A percentile compares a stretch with the other conserved stretches of the same genome.
Evolutionary conservation across 1,140 invertebrate species (phyloP).

Genomic region (Arctopsyche grandis): DNA sequence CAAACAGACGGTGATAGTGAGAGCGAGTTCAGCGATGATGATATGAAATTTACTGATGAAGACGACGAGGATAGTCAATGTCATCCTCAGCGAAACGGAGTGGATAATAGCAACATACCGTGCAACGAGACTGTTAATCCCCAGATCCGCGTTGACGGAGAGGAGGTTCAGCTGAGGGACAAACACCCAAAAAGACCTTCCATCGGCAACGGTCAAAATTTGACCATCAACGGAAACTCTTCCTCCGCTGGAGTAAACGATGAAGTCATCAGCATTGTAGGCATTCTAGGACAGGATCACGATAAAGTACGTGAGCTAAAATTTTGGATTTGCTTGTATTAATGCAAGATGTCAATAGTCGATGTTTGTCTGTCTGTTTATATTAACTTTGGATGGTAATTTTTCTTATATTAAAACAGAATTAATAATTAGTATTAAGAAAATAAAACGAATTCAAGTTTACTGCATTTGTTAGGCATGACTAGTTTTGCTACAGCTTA

Average conservation of each 20-base stretch:
- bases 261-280: slow-evolving; percentile 61
- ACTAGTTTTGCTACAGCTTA: too few relatives aligned
- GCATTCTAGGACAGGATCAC: slow-evolving; percentile 64
- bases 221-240: slow-evolving; percentile 55
- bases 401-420: too few relatives aligned
- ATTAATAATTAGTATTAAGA: too few relatives aligned
- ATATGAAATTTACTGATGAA: slow-evolving; percentile 62
- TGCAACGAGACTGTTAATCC: slow-evolving; percentile 61
- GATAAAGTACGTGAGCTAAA: slow-evolving; percentile 60
- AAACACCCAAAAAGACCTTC: background rate
- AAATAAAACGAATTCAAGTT: too few relatives aligned
- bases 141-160: background rate
- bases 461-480: too few relatives aligned
- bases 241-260: slow-evolving; percentile 54
- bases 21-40: slow-evolving; percentile 63
- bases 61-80: slow-evolving; percentile 57
- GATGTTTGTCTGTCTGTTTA: too few relatives aligned
- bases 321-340: too few relatives aligned
- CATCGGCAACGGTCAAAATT: background rate
- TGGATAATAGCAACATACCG: slow-evolving; percentile 54
- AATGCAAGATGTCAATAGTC: background rate
- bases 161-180: background rate
- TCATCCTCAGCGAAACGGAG: slow-evolving; percentile 40
- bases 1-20: slow-evolving; percentile 63
- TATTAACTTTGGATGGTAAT: too few relatives aligned